phyloP scores from a whole-genome alignment of 2,888 invertebrate species.

The Thymelicus sylvestris region DNA sequence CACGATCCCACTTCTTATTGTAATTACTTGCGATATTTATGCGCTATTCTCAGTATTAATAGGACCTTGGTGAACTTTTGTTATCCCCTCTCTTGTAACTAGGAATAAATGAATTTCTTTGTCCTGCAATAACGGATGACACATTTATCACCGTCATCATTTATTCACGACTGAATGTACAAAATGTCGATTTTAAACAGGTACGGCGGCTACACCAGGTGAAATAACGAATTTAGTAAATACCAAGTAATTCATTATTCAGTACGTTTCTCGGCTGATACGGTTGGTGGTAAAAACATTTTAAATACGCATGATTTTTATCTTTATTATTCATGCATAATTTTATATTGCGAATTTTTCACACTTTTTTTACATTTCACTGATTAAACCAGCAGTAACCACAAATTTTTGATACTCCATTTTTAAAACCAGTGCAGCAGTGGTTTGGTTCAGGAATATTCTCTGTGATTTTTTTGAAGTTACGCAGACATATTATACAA shows the following conservation, averaged over 20 bases:
- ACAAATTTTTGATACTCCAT: too few species aligned
- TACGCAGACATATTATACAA: too few species aligned
- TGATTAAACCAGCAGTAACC: too few species aligned
- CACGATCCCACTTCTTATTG: slow-evolving; percentile 62
- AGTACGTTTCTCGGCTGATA: slow-evolving; percentile 50
- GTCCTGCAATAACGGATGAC: slow-evolving; percentile 33
- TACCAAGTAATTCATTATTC: slow-evolving; percentile 56
- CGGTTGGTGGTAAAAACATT: slow-evolving; percentile 17
- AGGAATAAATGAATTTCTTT: slow-evolving; percentile 38
- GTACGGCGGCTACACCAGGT: slow-evolving; percentile 51
- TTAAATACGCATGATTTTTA: not conserved
- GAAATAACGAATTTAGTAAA: slow-evolving; percentile 59
- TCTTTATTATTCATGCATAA: not conserved
- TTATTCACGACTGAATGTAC: slow-evolving; percentile 45
- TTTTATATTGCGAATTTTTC: not conserved
- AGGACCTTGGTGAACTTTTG: slow-evolving; percentile 43
- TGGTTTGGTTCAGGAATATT: too few species aligned
- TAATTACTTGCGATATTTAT: slow-evolving; percentile 53
- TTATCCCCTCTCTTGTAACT: slow-evolving; percentile 40
- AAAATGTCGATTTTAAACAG: slow-evolving; percentile 49
- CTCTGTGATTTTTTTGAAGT: too few species aligned
- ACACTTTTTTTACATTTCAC: too few species aligned
- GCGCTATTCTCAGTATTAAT: slow-evolving; percentile 48
- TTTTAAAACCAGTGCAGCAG: too few species aligned
- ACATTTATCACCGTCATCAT: slow-evolving; percentile 33